Conservation (phyloP, 2,888 invertebrate species). For the Mamestra brassicae region DNA sequence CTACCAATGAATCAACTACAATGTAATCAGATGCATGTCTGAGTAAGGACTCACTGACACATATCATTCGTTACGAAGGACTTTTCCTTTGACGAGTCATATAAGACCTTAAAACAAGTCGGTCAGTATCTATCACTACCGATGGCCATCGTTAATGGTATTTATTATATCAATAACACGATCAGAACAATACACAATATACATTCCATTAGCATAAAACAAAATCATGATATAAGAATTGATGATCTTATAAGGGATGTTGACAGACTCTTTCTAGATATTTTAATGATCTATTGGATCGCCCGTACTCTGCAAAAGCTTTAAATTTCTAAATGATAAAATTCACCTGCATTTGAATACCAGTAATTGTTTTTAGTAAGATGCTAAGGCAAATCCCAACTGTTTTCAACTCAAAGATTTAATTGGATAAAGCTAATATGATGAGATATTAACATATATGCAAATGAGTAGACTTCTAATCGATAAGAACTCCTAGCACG, state of each 20-base stretch:
- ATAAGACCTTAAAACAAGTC: constrained; percentile 21
- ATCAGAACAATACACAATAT: constrained; percentile 16
- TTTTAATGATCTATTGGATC: background rate
- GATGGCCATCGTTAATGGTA: constrained; percentile 9
- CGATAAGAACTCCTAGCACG: background rate
- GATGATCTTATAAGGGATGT: constrained; percentile 4
- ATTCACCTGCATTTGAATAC: background rate
- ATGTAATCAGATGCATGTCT: constrained; percentile 24
- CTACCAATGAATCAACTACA: constrained; percentile 28
- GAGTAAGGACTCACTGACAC: constrained; percentile 29
- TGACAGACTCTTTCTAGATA: background rate
- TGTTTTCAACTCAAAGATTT: background rate
- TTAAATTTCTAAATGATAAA: background rate
- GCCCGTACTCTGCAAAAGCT: background rate
- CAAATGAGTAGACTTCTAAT: background rate
- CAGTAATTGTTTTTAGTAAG: background rate
- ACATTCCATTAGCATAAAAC: constrained; percentile 3
- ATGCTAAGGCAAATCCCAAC: background rate
- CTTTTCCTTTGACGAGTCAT: constrained; percentile 54
- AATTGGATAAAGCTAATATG: background rate
- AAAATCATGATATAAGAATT: constrained; percentile 4
- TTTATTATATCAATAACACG: constrained; percentile 19
- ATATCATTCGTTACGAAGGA: constrained; percentile 38
- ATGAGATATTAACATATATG: background rate
- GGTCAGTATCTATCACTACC: background rate